Evolutionary conservation across 2,113 vertebrate species (phyloP).

Genomic region (Willisornis vidua): DNA sequence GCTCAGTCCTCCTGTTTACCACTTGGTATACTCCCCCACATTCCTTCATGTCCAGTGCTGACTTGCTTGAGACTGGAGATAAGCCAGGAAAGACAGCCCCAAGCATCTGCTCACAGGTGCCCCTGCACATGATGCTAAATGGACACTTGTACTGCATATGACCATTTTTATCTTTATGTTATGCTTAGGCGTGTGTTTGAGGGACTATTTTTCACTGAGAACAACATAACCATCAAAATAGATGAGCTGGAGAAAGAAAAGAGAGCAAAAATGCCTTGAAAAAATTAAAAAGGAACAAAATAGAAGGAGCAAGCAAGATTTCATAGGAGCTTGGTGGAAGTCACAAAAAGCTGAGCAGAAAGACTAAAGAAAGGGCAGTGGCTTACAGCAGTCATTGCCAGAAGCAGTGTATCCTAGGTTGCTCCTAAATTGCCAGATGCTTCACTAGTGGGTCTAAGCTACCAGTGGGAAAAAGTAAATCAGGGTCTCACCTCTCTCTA

Average conservation of each 20-base stretch:
- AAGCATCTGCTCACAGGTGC: neutral
- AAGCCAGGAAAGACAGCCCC: neutral
- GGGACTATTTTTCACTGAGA: neutral
- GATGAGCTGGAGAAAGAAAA: neutral
- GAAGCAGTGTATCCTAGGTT: neutral
- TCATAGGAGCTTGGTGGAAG: neutral
- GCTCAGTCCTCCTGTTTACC: neutral
- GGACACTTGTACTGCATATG: neutral
- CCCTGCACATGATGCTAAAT: fast-evolving
- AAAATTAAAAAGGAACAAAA: neutral
- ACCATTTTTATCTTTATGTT: neutral
- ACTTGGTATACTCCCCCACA: neutral
- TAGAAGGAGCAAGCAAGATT: neutral
- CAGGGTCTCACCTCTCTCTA: fast-evolving
- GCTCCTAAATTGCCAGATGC: neutral
- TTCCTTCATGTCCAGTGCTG: neutral
- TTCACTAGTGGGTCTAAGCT: neutral
- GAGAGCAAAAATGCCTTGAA: neutral
- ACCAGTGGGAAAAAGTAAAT: neutral
- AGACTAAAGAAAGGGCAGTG: neutral
- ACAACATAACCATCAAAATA: neutral
- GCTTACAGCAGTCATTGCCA: neutral
- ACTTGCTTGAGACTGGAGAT: neutral
- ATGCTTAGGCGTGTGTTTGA: fast-evolving
- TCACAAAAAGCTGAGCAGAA: neutral